Conservation (phyloP, 2,797 vertebrate genomes). For the Mus caroli region DNA sequence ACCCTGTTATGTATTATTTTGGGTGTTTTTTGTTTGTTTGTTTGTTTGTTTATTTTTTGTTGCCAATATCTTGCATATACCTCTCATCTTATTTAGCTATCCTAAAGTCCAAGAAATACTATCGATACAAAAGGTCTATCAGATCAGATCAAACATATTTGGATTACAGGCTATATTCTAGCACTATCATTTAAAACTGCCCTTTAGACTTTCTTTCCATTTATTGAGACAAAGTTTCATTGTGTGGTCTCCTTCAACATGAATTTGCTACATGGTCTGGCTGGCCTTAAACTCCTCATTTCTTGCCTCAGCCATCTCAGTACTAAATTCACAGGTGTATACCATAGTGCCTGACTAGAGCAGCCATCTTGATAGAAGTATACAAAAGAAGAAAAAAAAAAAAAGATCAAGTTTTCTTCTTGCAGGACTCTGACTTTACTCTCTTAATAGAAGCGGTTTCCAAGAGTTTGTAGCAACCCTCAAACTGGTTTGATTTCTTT, state of each 20-base stretch:
- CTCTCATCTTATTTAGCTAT: slow-evolving; percentile 6
- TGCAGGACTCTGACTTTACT: not conserved
- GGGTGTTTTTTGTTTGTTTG: not conserved
- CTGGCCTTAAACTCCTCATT: not conserved
- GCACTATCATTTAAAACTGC: slow-evolving; percentile 44
- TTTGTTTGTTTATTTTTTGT: not conserved
- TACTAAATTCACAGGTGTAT: not conserved
- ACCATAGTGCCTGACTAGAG: not conserved
- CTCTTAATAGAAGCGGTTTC: not conserved
- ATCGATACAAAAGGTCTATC: not conserved
- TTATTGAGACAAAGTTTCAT: not conserved
- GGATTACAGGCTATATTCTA: not conserved
- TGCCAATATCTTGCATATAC: not conserved
- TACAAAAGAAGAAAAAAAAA: not conserved
- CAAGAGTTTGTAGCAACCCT: not conserved
- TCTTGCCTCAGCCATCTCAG: not conserved
- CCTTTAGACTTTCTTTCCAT: not conserved
- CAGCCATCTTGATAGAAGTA: slow-evolving; percentile 43
- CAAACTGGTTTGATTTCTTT: not conserved
- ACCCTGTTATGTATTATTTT: not conserved
- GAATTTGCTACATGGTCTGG: not conserved
- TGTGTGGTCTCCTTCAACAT: not conserved
- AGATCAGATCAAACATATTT: not conserved
- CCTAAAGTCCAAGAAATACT: slow-evolving; percentile 55
- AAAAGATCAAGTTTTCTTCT: not conserved